Conservation (phyloP, 2,113 vertebrate genomes). For the Zosterops japonicus region DNA sequence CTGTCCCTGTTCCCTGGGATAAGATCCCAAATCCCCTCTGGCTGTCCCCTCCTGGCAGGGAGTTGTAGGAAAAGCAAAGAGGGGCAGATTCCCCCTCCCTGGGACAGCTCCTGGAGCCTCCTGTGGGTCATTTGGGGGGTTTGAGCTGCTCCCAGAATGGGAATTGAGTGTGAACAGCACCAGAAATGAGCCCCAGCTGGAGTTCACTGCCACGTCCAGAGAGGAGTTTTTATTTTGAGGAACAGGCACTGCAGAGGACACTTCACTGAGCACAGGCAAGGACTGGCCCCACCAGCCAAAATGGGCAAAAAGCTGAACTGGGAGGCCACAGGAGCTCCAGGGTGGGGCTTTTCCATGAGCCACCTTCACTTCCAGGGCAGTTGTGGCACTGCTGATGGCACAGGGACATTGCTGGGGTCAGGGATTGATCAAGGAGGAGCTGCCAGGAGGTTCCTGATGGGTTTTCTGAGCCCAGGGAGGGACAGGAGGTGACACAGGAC, state of each 20-base stretch:
- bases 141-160: neutral
- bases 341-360: neutral
- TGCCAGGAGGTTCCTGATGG: neutral
- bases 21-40: neutral
- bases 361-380: neutral
- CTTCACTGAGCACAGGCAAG: neutral
- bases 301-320: neutral
- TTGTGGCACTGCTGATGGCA: neutral
- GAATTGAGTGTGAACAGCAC: neutral
- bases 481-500: neutral
- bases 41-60: neutral
- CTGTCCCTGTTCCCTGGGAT: neutral
- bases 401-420: accelerated
- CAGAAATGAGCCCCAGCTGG: neutral
- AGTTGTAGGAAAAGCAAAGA: neutral
- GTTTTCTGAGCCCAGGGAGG: neutral
- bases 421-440: neutral
- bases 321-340: neutral
- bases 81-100: neutral
- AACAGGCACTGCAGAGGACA: neutral
- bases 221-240: slow-evolving; percentile 18
- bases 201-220: neutral
- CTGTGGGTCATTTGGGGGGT: neutral
- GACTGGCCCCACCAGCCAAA: neutral
- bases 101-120: neutral